Base-by-base conservation (phyloP, 2,797 vertebrate genomes). In the Protosalanx chinensis region DNA sequence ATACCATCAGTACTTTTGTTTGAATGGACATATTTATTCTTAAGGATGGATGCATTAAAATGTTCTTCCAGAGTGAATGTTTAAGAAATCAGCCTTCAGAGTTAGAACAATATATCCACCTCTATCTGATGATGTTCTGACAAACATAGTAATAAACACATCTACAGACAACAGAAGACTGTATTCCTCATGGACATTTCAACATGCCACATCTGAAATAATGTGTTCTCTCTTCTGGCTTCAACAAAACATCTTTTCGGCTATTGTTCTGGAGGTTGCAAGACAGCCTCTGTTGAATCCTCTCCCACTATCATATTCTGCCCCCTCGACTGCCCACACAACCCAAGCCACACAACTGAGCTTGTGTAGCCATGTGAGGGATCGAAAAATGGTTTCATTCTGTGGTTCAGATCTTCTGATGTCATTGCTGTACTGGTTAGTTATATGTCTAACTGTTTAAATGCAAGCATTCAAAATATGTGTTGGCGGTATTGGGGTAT, bases 231-330 rank as follows among this genome's bases (percentile, higher is more conserved):
- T 79, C 80, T 79, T 68, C 71, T 29, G 62, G 73, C 70, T 68
- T n/a, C 71, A 76, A 86, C 85, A 84, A 69, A 74, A 80, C 41
- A 4, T 81, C 76, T 67, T 61, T 74, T 78, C 81, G 87, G 84
- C 85, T 74, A 18, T 74, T 81, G 27, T 27, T 82, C 76, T 79
- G 76, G 71, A 53, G 68, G 83, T 82, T 78, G 77, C 67, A 79
- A 86, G 77, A 88, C 89, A 87, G 85, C 33, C 83, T 77, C 76
- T 81, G 74, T 88, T 87, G 81, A 88, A 82, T 57, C 84, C 69
- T 77, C 70, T 77, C 83, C 88, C 84, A 88, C 90, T 74, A 72
- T 76, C 81, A 86, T 82, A 83, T 74, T 91, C 86, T 87, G 79
- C 78, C 76, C 76, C 73, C 75, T 6, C 30, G 20, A 71, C 85